phyloP scores from a whole-genome alignment of 2,888 invertebrate species.

The Formica aserva region DNA sequence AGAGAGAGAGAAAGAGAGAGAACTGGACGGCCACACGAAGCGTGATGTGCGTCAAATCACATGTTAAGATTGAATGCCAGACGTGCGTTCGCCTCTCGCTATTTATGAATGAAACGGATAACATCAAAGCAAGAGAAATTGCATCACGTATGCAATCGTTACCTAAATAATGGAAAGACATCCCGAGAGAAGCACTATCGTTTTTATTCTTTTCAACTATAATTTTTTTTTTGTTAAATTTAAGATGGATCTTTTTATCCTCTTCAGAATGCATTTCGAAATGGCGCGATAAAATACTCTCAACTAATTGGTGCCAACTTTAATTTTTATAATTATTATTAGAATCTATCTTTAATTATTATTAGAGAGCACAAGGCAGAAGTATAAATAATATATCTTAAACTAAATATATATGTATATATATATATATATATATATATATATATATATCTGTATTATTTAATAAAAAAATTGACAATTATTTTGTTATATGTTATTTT shows the following conservation, averaged over 20 bases:
- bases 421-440: too few relatives aligned
- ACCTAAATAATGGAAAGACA: neutral
- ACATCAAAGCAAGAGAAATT: neutral
- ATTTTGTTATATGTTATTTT: neutral
- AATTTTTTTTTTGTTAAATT: neutral
- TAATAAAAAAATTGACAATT: neutral
- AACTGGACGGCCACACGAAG: constrained; percentile 57
- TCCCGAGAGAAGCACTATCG: neutral
- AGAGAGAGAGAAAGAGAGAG: constrained; percentile 35
- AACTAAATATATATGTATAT: too few relatives aligned
- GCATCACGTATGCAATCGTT: neutral
- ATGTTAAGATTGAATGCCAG: constrained; percentile 76
- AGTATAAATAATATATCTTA: too few relatives aligned
- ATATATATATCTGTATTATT: neutral
- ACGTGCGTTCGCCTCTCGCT: constrained; percentile 58
- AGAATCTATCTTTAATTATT: neutral
- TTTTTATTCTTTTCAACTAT: neutral
- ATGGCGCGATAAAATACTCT: neutral
- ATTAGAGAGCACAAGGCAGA: neutral
- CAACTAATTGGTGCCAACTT: neutral
- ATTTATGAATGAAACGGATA: constrained; percentile 67
- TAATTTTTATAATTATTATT: neutral
- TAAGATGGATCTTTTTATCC: neutral
- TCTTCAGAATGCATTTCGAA: neutral
- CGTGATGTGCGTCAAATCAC: constrained; percentile 77